phyloP scores from a whole-genome alignment of 1,140 invertebrate species.

The Saccostrea cuccullata region DNA sequence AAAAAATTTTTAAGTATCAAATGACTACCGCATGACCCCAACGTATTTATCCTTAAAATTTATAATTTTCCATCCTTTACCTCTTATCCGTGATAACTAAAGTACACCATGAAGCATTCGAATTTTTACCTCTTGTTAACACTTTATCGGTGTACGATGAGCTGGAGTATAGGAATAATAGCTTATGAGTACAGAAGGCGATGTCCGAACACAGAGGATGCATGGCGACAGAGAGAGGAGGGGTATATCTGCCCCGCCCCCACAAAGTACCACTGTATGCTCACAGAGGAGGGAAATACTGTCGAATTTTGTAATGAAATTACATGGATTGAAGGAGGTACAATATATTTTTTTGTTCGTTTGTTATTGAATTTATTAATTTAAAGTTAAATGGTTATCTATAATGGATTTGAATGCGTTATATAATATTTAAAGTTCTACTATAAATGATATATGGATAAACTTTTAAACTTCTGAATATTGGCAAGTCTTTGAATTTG shows the following conservation, averaged over 20 bases:
- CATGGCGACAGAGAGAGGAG: neutral
- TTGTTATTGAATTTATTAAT: neutral
- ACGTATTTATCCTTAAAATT: neutral
- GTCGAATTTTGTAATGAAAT: constrained; percentile 2
- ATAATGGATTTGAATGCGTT: neutral
- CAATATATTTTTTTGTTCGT: neutral
- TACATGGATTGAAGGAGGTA: neutral
- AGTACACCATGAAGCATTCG: neutral
- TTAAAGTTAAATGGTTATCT: neutral
- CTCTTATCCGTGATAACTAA: too few relatives aligned
- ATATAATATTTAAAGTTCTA: neutral
- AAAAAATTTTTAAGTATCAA: too few relatives aligned
- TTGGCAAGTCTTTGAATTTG: too few relatives aligned
- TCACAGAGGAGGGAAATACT: neutral
- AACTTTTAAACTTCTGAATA: too few relatives aligned
- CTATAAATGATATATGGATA: too few relatives aligned
- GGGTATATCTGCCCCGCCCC: neutral
- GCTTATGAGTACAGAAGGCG: neutral
- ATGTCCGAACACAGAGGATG: neutral
- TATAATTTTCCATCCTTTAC: neutral
- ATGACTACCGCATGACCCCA: too few relatives aligned
- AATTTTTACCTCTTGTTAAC: neutral
- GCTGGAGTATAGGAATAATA: neutral
- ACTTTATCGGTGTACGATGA: neutral
- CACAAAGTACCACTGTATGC: neutral